Evolutionary conservation across 1,140 invertebrate genomes (phyloP).

Genomic region (Gerris buenoi): DNA sequence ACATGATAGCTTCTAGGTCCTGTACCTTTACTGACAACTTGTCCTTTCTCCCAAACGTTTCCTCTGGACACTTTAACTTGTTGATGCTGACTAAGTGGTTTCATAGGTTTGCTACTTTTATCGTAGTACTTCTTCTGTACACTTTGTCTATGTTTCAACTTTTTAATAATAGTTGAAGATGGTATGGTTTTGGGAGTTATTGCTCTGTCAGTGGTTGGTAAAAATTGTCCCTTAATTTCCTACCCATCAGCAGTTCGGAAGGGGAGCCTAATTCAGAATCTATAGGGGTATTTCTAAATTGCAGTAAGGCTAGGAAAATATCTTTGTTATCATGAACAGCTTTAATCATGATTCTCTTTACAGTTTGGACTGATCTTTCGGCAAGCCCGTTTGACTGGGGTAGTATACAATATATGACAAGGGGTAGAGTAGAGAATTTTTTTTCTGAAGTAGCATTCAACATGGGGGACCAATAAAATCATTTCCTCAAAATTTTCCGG

Average conservation of each 20-base stretch:
- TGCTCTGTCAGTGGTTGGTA: background rate
- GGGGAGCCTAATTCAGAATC: background rate
- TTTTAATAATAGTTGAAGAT: background rate
- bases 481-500: too few relatives aligned
- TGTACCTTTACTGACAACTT: background rate
- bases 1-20: background rate
- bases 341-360: constrained; percentile 3
- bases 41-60: background rate
- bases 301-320: constrained; percentile 7
- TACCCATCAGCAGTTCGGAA: background rate
- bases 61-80: background rate
- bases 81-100: background rate
- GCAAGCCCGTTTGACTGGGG: background rate
- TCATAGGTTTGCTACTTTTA: background rate
- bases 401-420: too few relatives aligned
- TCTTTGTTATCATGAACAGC: background rate
- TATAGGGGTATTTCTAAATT: background rate
- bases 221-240: constrained; percentile 2
- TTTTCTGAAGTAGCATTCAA: too few relatives aligned
- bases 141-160: background rate
- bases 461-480: too few relatives aligned
- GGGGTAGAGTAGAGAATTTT: too few relatives aligned
- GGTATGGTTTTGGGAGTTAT: background rate
- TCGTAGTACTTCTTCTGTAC: background rate
- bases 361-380: background rate